Evolutionary conservation across 2,113 vertebrate species (phyloP).

Genomic region (Mesitornis unicolor): DNA sequence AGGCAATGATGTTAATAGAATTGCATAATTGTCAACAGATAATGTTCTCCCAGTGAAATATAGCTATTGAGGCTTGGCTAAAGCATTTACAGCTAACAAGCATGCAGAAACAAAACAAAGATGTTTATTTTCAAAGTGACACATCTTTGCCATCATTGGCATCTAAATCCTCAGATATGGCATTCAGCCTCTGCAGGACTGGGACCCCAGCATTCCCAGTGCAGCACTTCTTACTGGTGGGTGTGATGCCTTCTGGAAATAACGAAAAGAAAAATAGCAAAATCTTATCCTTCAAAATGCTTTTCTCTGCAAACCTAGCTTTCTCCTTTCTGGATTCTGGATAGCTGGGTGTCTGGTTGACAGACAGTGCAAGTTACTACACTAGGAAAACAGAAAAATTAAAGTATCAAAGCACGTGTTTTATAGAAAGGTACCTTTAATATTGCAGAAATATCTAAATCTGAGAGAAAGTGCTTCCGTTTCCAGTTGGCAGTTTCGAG

Average conservation of each 20-base stretch:
- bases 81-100: conserved; percentile 57
- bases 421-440: not conserved
- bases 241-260: not conserved
- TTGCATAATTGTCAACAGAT: conserved; percentile 66
- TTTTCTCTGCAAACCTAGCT: not conserved
- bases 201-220: not conserved
- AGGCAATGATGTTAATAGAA: conserved; percentile 71
- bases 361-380: not conserved
- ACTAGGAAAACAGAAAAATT: not conserved
- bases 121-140: conserved; percentile 59
- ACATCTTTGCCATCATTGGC: not conserved
- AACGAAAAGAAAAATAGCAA: not conserved
- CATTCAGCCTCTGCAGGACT: not conserved
- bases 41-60: conserved; percentile 65
- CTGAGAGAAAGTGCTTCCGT: not conserved
- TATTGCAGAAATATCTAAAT: not conserved
- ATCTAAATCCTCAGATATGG: not conserved
- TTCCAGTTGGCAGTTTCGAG: not conserved
- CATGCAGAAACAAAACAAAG: conserved; percentile 61
- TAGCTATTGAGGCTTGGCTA: conserved; percentile 32
- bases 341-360: not conserved
- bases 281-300: not conserved
- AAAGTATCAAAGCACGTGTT: not conserved
- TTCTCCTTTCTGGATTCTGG: not conserved
- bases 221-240: not conserved